These are phyloP conservation scores for Pseudococcus longispinus DNA, from an alignment of 2,888 invertebrate species.

Conservation along the genomic window DNA sequence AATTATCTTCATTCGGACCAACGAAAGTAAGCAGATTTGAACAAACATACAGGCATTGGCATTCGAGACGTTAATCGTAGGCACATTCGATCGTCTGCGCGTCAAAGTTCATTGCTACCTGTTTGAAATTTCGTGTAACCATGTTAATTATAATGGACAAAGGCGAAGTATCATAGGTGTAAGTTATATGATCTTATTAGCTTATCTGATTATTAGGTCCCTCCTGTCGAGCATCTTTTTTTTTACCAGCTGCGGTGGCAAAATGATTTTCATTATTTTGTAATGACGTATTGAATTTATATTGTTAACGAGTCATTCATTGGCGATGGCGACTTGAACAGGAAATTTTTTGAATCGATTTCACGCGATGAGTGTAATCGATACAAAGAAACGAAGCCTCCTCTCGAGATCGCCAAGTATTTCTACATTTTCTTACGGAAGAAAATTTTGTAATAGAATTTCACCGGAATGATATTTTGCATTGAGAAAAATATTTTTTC, in stretches of 20 bases:
- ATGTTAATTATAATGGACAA: neutral
- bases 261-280: slow-evolving; percentile 11
- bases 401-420: neutral
- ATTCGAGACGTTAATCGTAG: neutral
- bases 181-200: neutral
- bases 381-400: neutral
- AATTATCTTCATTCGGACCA: neutral
- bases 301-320: slow-evolving; percentile 9
- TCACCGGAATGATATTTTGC: neutral
- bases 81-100: neutral
- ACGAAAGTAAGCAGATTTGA: neutral
- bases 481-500: neutral
- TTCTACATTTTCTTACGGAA: slow-evolving; percentile 1
- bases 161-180: neutral
- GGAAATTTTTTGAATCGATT: neutral
- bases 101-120: neutral
- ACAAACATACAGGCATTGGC: neutral
- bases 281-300: slow-evolving; percentile 1
- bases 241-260: neutral
- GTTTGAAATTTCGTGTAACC: neutral
- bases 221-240: neutral
- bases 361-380: neutral
- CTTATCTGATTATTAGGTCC: slow-evolving; percentile 33
- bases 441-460: slow-evolving; percentile 12
- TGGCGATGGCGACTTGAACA: neutral